Evolutionary conservation across 2,888 invertebrate genomes (phyloP), one percentile per base, ranked within the genome.

Genomic region (Cephus spinipes): DNA sequence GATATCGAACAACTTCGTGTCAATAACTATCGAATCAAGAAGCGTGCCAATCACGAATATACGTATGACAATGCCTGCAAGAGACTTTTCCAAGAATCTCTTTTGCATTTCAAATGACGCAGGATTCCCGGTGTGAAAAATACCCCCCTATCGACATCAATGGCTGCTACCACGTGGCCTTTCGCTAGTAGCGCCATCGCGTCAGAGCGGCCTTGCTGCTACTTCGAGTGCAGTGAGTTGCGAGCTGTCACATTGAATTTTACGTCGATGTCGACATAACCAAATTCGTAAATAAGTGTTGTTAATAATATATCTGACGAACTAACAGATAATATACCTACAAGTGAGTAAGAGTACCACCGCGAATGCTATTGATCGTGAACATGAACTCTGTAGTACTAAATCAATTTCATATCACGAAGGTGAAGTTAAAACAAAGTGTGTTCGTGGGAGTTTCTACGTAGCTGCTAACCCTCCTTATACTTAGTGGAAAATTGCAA

Each of bases 51-150:
- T 55, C 23, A 9, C 55, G 55, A 55, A 55, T 23, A 23, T 55
- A 23, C 55, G 55, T 55, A 55, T 6, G 9, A 23, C 23, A 55
- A 55, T 55, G 55, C 9, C 9, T 55, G 55, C 55, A 55, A 23
- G 6, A 55, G 9, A 1, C 55, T 55, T 84, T 86, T 87, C 86
- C 83, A 77, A 85, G 87, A 87, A 88, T 79, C 81, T 84, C 86
- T 84, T 88, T 87, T 88, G 87, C 89, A 89, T 89, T 85, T 86
- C 86, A 88, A 89, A 88, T 88, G 83, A 87, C 84, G 81, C 80
- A 83, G 80, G 82, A 83, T 82, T 82, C 83, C 79, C 79, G 81
- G 77, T 55, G 23, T 23, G 55, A 55, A 55, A 23, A 55, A 23
- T 55, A 55, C 23, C 23, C 55, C 55, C 9, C 55, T 55, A 55